Evolutionary conservation across 2,797 vertebrate species (phyloP), one percentile per base, ranked within the genome.

Genomic region (Pangasius macronema): DNA sequence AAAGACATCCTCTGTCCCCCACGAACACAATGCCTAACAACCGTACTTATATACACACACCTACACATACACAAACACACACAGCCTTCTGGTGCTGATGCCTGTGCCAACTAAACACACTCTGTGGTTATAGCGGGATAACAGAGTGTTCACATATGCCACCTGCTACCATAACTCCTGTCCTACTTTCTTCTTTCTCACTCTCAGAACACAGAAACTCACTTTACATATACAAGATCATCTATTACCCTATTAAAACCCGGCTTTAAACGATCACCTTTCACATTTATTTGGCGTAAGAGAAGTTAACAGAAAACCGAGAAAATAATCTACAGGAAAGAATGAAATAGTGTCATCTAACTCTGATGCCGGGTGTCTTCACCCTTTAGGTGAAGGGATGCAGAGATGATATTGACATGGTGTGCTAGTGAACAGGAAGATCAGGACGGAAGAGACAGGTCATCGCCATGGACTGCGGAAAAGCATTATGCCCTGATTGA

Each of bases 401-500:
- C 39, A 73, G 70, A 57, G 76, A 79, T 85, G 70, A 59, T 53
- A 18, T n/a, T 83, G 67, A 59, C 80, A 49, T 85, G 65, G 61
- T 82, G n/a, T 81, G 20, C 14, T 81, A 68, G 36, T 24, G n/a
- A 85, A 81, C 55, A 49, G 49, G 49, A 33, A 84, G 49, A 79
- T 57, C 39, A 49, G 81, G 81, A 72, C 75, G 46, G 75, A 51
- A 76, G 79, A 82, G 59, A 87, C 85, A 84, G 90, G 87, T 73
- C 70, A 82, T 91, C 89, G 90, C 91, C 91, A 92, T 91, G 91
- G 92, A 88, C 88, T 89, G 91, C 89, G 90, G 93, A 91, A 92
- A 89, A 89, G 90, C 92, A 93, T 93, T 93, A 93, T 91, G 91
- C 82, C 91, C 90, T 93, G 93, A 95, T 93, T 95, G 93, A 94